Base-by-base conservation (phyloP, 1,140 invertebrate species). In the Archegozetes longisetosus region DNA sequence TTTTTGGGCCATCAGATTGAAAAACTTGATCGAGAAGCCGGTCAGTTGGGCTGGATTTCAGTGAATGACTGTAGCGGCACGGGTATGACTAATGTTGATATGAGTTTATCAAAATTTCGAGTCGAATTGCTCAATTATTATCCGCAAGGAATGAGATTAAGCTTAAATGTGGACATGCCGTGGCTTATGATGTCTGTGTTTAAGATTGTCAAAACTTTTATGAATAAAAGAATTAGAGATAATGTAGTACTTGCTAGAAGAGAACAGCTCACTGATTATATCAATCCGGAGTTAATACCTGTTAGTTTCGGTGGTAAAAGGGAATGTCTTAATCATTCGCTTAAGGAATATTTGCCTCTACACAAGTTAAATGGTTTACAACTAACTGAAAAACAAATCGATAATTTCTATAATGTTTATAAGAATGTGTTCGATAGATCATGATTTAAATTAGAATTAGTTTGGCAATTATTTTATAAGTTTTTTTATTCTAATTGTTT, bases 101-200 rank as follows among this genome's bases (percentile, higher is more conserved):
- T 55, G 53, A 9, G 6, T 6, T 28, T 55, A 22, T 6, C 53
- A 4, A 55, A 55, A 40, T 55, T 55, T 40, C 17, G 17, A 23
- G 17, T 55, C 32, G 25, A 55, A n/a, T n/a, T 55, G 53, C 9
- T 55, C 6, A 25, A 40, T 9, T 26, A 55, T 22, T 55, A 55
- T 55, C 53, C 53, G 6, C 32, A 40, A 17, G 32, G 32, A 9
- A 40, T 40, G 32, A 6, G 32, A 6, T 17, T 40, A 40, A 17
- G 32, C 6, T 9, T 40, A 17, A 40, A 40, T 17, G 17, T 40
- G 6, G 32, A 40, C 32, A 6, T 40, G 17, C 32, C 32, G 6
- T 40, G 32, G 32, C 32, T 40, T 9, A 9, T 40, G 32, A 17
- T 17, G 17, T 17, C 32, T 6, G 32, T 40, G 6, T 40, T 40